Evolutionary conservation across 2,113 vertebrate species (phyloP).

Genomic region (Microtus oregoni): DNA sequence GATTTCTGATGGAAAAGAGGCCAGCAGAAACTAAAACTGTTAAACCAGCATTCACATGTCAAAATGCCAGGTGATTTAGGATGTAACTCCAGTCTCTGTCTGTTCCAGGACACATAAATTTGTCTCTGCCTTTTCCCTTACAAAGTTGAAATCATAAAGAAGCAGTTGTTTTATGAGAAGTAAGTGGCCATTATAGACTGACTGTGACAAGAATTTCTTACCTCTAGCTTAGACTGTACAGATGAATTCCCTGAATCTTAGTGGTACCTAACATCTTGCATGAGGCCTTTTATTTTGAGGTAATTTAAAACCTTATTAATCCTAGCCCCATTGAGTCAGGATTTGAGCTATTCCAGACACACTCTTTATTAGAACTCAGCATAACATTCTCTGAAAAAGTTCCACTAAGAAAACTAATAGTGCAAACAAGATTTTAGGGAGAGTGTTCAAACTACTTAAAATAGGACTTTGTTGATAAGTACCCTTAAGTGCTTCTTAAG

Average conservation of each 20-base stretch:
- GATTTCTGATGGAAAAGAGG: conserved; percentile 41
- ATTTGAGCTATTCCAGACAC: conserved; percentile 79
- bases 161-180: conserved; percentile 32
- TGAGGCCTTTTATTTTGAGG: conserved; percentile 60
- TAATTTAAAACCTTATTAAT: conserved; percentile 79
- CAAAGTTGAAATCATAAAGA: conserved; percentile 37
- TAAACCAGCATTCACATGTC: conserved; percentile 1
- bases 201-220: conserved; percentile 28
- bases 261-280: conserved; percentile 57
- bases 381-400: conserved; percentile 62
- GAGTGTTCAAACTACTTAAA: conserved; percentile 71
- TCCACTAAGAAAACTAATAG: conserved; percentile 68
- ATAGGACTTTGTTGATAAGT: conserved; percentile 71
- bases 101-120: conserved; percentile 15
- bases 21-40: not conserved
- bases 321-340: conserved; percentile 57
- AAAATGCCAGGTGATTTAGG: conserved; percentile 47
- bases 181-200: not conserved
- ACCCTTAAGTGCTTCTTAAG: conserved; percentile 73
- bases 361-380: conserved; percentile 71
- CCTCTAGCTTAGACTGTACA: not conserved
- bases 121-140: conserved; percentile 34
- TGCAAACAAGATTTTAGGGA: conserved; percentile 65
- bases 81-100: conserved; percentile 17
- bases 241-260: conserved; percentile 41